Conservation (phyloP, 2,797 vertebrate genomes). For the Sebastes iracundus region DNA sequence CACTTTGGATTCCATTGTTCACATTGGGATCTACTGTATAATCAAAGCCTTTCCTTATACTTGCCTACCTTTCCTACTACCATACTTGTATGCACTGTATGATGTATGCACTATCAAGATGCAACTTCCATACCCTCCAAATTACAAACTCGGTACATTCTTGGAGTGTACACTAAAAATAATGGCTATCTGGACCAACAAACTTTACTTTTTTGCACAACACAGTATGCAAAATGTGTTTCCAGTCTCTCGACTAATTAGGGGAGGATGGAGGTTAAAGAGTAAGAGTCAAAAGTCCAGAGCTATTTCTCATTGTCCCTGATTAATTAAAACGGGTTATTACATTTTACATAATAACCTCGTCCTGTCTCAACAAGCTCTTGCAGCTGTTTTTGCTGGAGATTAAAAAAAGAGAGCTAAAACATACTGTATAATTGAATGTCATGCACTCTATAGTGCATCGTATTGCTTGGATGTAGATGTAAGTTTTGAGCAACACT, state of each 20-base stretch:
- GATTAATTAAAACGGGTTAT: neutral
- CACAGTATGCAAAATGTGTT: neutral
- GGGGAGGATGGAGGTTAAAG: neutral
- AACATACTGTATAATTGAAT: neutral
- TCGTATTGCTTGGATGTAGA: neutral
- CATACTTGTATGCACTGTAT: neutral
- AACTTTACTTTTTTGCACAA: neutral
- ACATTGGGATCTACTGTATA: neutral
- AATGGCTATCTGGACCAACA: neutral
- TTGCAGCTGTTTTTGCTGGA: conserved; percentile 3
- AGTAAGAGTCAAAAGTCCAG: neutral
- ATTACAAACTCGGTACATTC: neutral
- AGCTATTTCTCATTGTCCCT: conserved; percentile 1
- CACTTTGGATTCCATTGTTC: neutral
- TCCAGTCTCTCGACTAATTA: neutral
- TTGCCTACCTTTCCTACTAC: too few relatives aligned
- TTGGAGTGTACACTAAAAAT: neutral
- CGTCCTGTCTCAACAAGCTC: neutral
- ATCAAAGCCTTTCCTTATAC: neutral
- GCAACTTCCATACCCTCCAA: neutral
- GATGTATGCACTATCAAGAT: neutral
- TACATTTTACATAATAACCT: neutral
- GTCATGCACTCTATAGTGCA: neutral
- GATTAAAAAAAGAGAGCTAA: neutral
- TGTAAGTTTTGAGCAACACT: neutral